Evolutionary conservation across 1,140 invertebrate species (phyloP), one percentile per base, ranked within the genome.

Genomic region (Geopemphigus sp.): DNA sequence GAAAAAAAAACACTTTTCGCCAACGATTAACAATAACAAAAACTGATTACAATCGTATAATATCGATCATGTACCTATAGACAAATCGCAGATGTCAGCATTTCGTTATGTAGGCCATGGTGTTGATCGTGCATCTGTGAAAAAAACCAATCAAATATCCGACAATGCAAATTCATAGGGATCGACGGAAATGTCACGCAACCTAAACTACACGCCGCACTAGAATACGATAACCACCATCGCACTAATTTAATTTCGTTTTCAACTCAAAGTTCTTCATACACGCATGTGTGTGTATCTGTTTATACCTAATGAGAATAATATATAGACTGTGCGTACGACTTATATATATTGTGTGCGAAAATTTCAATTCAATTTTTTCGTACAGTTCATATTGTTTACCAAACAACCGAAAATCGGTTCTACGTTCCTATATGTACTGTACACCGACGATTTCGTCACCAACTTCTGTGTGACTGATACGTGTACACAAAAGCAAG

Each of bases 51-150:
- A 15, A 26, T 26, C 57, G 17, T 29, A 22, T 61, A 15, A 61
- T 14, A 14, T 15, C 1, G 15, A 24, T 26, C 14, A 17, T 10
- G 19, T 12, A 39, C n/a, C 63, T 12, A 22, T 8, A 19, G 17
- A 54, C 5, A 6, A 19, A 54, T 17, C 15, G 17, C 10, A 61
- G 57, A 63, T 63, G 39, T 78, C 57, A 78, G 32, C 57, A 78
- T 78, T 50, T 47, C 15, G 24, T 5, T 26, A 63, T 50, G 74
- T 78, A 61, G 39, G 39, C 74, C 57, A 63, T 72, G 24, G 8
- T 72, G 24, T 29, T 10, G 10, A 12, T 11, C 15, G 22, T 45
- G 32, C 11, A 14, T 45, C 26, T 26, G 17, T 4, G 11, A 66
- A 66, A 66, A 24, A 72, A 72, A 53, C 68, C 15, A 17, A 8